Evolutionary conservation across 1,140 invertebrate genomes (phyloP), one percentile per base, ranked within the genome.

Genomic region (Scylla paramamosain): DNA sequence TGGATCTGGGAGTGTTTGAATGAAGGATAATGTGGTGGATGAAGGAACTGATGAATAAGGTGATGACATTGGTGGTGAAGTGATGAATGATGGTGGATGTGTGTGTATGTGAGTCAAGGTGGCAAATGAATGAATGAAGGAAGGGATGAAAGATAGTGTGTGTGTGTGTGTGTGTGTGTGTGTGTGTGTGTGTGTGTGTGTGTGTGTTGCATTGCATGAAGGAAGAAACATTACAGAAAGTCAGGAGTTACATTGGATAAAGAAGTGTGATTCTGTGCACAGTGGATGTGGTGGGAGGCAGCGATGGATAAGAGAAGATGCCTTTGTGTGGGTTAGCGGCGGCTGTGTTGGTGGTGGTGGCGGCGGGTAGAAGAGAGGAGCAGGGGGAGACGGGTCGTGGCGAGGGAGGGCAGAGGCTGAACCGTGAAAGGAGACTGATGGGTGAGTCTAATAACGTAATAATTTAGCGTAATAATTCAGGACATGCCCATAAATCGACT

Each of bases 381-480:
- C 7, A 20, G 67, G 20, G 25, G 20, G 67, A 77, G n/a, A 20
- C 0, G 67, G 67, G 52, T 59, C 20, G 52, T 12, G 52, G 52
- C 20, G 3, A 59, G 52, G 67, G 67, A 77, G 67, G 67, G 67
- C 67, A 25, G n/a, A 25, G 67, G 67, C 6, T n/a, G 20, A n/a
- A n/a, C 67, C n/a, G 67, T n/a, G 67, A 77, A 25, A 77, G 67
- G 67, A n/a, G 67, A 77, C n/a, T n/a, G n/a, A n/a, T 77, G n/a
- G 67, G 67, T 77, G 67, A 59, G 52, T n/a, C n/a, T 77, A 77
- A 77, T 77, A n/a, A 77, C 20, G n/a, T n/a, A n/a, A n/a, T 77
- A 77, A 77, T 77, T 77, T 77, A 25, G 6, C 20, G 67, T 77
- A 77, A 77, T n/a, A 77, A n/a, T 77, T 77, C n/a, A 77, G 67